Conservation (phyloP, 2,113 vertebrate species). For the Dipodomys stephensi region DNA sequence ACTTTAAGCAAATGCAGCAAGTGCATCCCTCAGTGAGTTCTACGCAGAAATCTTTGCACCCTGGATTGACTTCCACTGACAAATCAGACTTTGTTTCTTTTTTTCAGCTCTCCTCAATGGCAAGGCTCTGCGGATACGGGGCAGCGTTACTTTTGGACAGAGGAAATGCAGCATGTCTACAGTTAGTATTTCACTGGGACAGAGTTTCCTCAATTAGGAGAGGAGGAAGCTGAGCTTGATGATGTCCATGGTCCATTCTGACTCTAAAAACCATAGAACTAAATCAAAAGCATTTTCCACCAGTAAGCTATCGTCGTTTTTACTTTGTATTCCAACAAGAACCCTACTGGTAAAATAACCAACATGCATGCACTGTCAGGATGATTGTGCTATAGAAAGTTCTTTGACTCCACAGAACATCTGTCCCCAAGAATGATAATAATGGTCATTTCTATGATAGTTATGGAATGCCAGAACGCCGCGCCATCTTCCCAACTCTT, state of each 20-base stretch:
- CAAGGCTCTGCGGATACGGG: no score
- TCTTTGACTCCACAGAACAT: not conserved
- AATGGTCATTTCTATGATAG: not conserved
- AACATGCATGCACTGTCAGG: conserved; percentile 33
- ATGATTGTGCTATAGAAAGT: not conserved
- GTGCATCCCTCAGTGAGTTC: not conserved
- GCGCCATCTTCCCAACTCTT: not conserved
- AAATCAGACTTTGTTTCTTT: not conserved
- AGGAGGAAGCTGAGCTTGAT: not conserved
- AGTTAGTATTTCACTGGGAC: not conserved
- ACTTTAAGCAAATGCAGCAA: not conserved
- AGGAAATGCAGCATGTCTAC: not conserved
- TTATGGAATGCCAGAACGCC: not conserved
- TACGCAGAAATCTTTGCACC: not conserved
- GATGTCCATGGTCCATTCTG: not conserved
- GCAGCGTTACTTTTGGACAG: not conserved
- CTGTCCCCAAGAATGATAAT: not conserved
- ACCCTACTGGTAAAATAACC: not conserved
- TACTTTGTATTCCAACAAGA: conserved; percentile 23
- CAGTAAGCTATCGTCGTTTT: conserved; percentile 13
- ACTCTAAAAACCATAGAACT: not conserved
- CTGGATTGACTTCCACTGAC: not conserved
- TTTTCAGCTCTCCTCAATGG: not conserved
- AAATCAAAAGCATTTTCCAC: not conserved
- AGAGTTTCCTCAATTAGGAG: not conserved